Evolutionary conservation across 2,888 invertebrate species (phyloP).

Genomic region (Electrophaes corylata): DNA sequence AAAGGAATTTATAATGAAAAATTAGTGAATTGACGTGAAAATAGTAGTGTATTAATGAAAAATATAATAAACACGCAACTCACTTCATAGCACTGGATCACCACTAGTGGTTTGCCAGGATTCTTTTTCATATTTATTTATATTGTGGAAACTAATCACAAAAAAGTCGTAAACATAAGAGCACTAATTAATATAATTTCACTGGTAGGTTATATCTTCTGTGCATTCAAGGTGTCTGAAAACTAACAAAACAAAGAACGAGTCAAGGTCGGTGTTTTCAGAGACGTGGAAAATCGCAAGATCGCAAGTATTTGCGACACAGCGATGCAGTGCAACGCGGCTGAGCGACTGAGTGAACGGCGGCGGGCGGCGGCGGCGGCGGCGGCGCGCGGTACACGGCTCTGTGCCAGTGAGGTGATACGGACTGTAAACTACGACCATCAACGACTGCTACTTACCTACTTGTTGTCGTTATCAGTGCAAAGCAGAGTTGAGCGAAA

Average conservation of each 20-base stretch:
- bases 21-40: no score
- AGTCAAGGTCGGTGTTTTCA: constrained; percentile 75
- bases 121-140: constrained; percentile 76
- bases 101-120: constrained; percentile 78
- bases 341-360: constrained; percentile 48
- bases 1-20: no score
- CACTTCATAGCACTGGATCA: constrained; percentile 86
- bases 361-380: constrained; percentile 1
- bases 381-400: no score
- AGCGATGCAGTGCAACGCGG: constrained; percentile 47
- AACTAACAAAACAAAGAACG: constrained; percentile 55
- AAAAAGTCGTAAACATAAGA: constrained; percentile 18
- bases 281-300: constrained; percentile 61
- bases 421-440: constrained; percentile 19
- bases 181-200: constrained; percentile 26
- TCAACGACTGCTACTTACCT: constrained; percentile 28
- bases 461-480: constrained; percentile 68
- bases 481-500: constrained; percentile 66
- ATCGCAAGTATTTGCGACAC: constrained; percentile 34
- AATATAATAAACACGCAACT: constrained; percentile 48
- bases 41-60: neutral
- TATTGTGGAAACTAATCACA: constrained; percentile 42
- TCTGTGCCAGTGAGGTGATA: constrained; percentile 7
- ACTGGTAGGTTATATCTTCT: constrained; percentile 33
- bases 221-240: constrained; percentile 44